Evolutionary conservation across 2,113 vertebrate genomes (phyloP).

Genomic region (Cavia porcellus): DNA sequence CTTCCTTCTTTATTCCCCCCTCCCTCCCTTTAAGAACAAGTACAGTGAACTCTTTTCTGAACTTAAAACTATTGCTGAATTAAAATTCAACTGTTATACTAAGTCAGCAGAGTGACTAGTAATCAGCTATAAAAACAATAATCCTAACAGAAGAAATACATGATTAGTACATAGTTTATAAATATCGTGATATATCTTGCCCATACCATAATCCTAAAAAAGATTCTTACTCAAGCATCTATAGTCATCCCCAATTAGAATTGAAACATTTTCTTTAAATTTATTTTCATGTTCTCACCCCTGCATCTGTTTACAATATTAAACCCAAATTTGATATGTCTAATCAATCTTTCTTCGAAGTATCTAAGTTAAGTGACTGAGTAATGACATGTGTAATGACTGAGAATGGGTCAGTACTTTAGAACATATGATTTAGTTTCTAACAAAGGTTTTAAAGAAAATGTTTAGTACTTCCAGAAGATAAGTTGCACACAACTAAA

Average conservation of each 20-base stretch:
- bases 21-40: slow-evolving; percentile 22
- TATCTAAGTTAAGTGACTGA: slow-evolving; percentile 45
- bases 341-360: slow-evolving; percentile 30
- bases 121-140: slow-evolving; percentile 33
- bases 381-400: not conserved
- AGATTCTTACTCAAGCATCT: not conserved
- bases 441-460: not conserved
- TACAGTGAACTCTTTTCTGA: not conserved
- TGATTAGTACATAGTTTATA: not conserved
- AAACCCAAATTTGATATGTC: slow-evolving; percentile 26
- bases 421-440: slow-evolving; percentile 46
- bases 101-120: slow-evolving; percentile 38
- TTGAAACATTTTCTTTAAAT: slow-evolving; percentile 11
- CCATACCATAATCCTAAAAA: not conserved
- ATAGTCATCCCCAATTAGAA: slow-evolving; percentile 16
- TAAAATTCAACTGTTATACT: not conserved
- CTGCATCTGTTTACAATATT: slow-evolving; percentile 38
- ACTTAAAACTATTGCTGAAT: slow-evolving; percentile 53
- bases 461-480: slow-evolving; percentile 39
- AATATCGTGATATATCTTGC: not conserved
- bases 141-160: not conserved
- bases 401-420: slow-evolving; percentile 28
- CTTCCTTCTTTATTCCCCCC: not conserved
- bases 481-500: slow-evolving; percentile 44
- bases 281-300: not conserved